These are phyloP conservation scores for Mobula birostris DNA, from an alignment of 2,113 vertebrate species.

Conservation along the genomic window DNA sequence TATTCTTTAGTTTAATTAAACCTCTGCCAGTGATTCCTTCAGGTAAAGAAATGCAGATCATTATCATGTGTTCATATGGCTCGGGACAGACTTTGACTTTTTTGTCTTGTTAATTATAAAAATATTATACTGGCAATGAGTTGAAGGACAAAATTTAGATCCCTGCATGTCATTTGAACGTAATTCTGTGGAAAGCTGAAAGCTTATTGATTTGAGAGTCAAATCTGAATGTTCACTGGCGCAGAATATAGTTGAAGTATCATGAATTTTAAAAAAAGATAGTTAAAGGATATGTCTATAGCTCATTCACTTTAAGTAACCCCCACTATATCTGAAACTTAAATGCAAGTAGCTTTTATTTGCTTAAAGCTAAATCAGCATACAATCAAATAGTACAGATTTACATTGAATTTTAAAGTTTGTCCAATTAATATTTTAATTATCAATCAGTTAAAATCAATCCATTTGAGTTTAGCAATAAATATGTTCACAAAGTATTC, in stretches of 20 bases:
- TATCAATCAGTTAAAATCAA: not conserved
- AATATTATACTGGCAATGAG: not conserved
- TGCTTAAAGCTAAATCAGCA: not conserved
- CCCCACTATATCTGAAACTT: not conserved
- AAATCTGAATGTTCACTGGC: not conserved
- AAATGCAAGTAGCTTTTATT: not conserved
- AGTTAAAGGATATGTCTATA: not conserved
- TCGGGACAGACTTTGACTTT: no score
- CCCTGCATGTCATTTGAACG: not conserved
- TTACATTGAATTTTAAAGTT: not conserved
- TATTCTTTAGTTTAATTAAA: not conserved
- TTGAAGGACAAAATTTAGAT: not conserved
- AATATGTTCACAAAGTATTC: constrained; percentile 22
- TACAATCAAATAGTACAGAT: not conserved
- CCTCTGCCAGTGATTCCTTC: not conserved
- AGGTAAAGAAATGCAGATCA: not conserved
- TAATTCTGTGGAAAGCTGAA: not conserved
- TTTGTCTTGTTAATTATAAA: not conserved
- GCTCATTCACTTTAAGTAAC: not conserved
- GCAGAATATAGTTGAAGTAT: not conserved
- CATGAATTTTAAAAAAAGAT: not conserved
- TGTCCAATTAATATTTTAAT: not conserved
- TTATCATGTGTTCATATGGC: not conserved
- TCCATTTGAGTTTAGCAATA: not conserved
- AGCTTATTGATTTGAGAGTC: not conserved